Evolutionary conservation across 2,888 invertebrate genomes (phyloP).

Genomic region (Cordilura impudica): DNA sequence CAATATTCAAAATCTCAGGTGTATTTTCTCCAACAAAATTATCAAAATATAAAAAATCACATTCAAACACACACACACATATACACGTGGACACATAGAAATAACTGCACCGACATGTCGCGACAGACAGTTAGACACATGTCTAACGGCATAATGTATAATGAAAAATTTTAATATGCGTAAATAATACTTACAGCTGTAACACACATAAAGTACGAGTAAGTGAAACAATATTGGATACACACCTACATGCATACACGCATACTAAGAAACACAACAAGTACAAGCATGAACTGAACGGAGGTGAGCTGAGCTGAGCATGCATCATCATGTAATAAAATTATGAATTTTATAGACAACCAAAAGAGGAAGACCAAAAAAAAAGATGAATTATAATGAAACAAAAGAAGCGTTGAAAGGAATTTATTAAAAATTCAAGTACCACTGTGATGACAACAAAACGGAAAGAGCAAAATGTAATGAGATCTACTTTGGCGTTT

Average conservation of each 20-base stretch:
- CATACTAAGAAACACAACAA: neutral
- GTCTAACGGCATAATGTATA: constrained; percentile 52
- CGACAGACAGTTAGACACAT: constrained; percentile 46
- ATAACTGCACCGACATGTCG: neutral
- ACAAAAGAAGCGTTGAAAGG: constrained; percentile 64
- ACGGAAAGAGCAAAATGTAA: constrained; percentile 52
- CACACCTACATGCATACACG: neutral
- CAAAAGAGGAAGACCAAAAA: neutral
- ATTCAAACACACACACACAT: neutral
- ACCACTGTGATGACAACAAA: constrained; percentile 63
- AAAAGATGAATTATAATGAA: constrained; percentile 55
- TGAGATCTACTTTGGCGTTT: constrained; percentile 50
- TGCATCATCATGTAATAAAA: constrained; percentile 59
- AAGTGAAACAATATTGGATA: constrained; percentile 13
- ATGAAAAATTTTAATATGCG: constrained; percentile 59
- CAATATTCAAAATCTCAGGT: constrained; percentile 54
- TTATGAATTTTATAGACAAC: constrained; percentile 58
- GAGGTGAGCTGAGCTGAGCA: constrained; percentile 1
- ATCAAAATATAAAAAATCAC: constrained; percentile 13
- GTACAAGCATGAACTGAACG: neutral
- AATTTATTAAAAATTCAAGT: constrained; percentile 74
- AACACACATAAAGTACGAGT: constrained; percentile 31
- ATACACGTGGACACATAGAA: neutral
- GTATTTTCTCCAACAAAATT: constrained; percentile 37
- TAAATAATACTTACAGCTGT: constrained; percentile 61